Evolutionary conservation across 2,797 vertebrate species (phyloP).

Genomic region (Pygocentrus nattereri): DNA sequence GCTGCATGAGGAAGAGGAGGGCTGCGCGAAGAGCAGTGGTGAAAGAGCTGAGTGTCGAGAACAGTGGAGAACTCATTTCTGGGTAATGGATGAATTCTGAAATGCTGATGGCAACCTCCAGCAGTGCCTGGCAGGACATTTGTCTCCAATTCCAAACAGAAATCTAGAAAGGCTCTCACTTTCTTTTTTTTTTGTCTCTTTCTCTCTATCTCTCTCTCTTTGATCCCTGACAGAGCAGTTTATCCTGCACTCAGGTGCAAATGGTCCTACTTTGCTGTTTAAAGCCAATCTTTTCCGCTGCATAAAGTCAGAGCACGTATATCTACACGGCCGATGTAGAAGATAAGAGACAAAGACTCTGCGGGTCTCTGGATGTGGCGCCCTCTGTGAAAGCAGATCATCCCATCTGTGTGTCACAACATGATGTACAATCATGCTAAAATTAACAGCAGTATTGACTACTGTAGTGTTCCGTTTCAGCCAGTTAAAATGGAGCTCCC

Average conservation of each 20-base stretch:
- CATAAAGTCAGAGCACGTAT: not conserved
- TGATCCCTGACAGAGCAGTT: constrained; percentile 40
- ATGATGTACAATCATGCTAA: constrained; percentile 23
- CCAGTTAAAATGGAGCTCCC: constrained; percentile 7
- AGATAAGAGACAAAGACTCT: not conserved
- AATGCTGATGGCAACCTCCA: constrained; percentile 56
- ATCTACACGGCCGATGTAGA: not conserved
- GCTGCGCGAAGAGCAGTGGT: constrained; percentile 10
- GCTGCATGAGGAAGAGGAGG: constrained; percentile 1
- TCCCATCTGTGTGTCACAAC: constrained; percentile 9
- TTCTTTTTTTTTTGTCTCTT: not conserved
- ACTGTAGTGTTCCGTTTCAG: not conserved
- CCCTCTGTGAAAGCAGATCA: constrained; percentile 1
- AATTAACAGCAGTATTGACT: constrained; percentile 28
- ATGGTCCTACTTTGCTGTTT: not conserved
- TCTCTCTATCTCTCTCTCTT: constrained; percentile 27
- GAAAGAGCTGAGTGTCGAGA: constrained; percentile 40
- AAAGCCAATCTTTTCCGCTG: not conserved
- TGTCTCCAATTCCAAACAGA: constrained; percentile 51
- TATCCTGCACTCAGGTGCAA: constrained; percentile 26
- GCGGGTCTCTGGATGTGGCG: not conserved
- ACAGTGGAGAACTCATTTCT: constrained; percentile 43
- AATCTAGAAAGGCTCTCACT: constrained; percentile 34
- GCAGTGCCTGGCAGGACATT: constrained; percentile 52
- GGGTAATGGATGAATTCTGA: constrained; percentile 52